phyloP scores from a whole-genome alignment of 1,140 invertebrate species.

The Drosophila tropicalis region DNA sequence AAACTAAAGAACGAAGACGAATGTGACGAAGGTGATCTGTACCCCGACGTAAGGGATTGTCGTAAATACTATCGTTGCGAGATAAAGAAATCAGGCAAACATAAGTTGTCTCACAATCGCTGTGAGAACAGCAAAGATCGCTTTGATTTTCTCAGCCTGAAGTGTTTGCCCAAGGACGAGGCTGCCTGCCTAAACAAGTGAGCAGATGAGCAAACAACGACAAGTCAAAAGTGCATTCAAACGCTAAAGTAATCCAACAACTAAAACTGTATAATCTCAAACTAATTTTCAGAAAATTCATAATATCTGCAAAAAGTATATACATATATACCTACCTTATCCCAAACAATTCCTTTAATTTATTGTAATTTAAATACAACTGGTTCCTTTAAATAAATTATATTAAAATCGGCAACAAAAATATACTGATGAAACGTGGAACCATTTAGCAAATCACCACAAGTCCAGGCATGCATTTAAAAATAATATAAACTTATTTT shows the following conservation, averaged over 20 bases:
- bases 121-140: constrained; percentile 58
- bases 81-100: constrained; percentile 63
- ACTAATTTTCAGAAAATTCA: constrained; percentile 37
- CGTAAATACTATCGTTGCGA: constrained; percentile 74
- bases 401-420: neutral
- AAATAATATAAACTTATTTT: no score
- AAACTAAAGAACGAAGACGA: constrained; percentile 70
- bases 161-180: constrained; percentile 53
- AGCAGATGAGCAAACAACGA: neutral
- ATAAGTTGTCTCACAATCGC: constrained; percentile 56
- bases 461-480: no score
- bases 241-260: constrained; percentile 25
- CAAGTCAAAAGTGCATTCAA: neutral
- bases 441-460: no score
- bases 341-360: constrained; percentile 44
- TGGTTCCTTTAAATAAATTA: constrained; percentile 11
- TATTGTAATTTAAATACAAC: constrained; percentile 40
- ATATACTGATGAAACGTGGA: neutral
- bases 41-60: constrained; percentile 70
- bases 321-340: constrained; percentile 27
- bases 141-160: constrained; percentile 51
- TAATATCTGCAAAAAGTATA: constrained; percentile 64
- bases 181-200: constrained; percentile 60
- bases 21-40: constrained; percentile 70
- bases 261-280: constrained; percentile 42